Evolutionary conservation across 2,888 invertebrate species (phyloP).

Genomic region (Polydrusus pterygomalis): DNA sequence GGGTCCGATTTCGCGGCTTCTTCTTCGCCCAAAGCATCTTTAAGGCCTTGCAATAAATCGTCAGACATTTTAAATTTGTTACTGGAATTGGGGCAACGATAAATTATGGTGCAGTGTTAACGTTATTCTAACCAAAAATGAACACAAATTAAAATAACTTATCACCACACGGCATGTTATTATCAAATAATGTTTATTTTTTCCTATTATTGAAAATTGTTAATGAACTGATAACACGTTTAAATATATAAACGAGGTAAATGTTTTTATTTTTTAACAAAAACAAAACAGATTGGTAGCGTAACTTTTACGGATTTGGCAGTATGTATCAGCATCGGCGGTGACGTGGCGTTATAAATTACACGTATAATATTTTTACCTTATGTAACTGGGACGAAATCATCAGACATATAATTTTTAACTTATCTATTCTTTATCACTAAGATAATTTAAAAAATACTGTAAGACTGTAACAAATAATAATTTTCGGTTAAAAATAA

Average conservation of each 20-base stretch:
- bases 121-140: neutral
- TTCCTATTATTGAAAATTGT: slow-evolving; percentile 26
- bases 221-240: slow-evolving; percentile 31
- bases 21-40: slow-evolving; percentile 22
- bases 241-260: neutral
- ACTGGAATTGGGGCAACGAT: neutral
- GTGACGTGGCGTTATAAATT: neutral
- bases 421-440: neutral
- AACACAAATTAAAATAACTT: slow-evolving; percentile 3
- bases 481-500: no score
- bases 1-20: slow-evolving; percentile 6
- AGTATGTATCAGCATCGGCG: no score
- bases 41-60: slow-evolving; percentile 44
- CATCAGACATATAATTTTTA: neutral
- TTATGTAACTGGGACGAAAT: neutral
- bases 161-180: slow-evolving; percentile 21
- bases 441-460: no score
- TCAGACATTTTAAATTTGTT: slow-evolving; percentile 31
- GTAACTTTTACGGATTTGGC: slow-evolving; percentile 1
- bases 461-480: no score
- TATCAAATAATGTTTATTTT: slow-evolving; percentile 14
- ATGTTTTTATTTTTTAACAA: neutral
- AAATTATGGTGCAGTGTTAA: neutral
- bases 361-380: neutral
- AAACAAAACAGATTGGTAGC: neutral